phyloP scores from a whole-genome alignment of 2,797 vertebrate species.

The Pantherophis vulpinus region DNA sequence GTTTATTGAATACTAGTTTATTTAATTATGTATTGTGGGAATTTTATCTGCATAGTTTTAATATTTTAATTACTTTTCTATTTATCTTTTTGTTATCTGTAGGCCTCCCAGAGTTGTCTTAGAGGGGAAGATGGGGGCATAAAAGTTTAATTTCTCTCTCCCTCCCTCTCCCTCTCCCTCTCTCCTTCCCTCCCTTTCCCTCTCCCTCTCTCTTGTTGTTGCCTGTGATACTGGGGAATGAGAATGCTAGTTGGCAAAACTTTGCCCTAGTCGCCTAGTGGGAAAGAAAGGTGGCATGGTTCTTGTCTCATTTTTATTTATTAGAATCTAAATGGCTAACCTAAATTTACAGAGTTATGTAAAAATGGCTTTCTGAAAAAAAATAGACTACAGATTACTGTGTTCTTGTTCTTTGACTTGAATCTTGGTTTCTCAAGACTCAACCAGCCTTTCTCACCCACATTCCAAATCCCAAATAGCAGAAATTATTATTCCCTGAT shows the following conservation, averaged over 20 bases:
- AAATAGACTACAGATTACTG: not conserved
- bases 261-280: not conserved
- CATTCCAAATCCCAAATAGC: too few species aligned
- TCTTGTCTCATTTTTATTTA: not conserved
- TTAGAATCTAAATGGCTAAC: not conserved
- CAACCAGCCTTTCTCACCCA: too few species aligned
- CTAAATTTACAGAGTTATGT: not conserved
- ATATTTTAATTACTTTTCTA: not conserved
- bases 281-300: too few species aligned
- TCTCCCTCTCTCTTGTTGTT: too few species aligned
- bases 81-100: not conserved
- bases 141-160: not conserved
- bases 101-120: not conserved
- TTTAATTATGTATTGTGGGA: not conserved
- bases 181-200: not conserved
- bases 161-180: fast-evolving
- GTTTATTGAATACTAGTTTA: not conserved
- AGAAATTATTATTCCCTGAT: too few species aligned
- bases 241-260: not conserved
- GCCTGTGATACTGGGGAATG: not conserved
- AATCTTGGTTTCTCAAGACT: too few species aligned
- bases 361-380: not conserved
- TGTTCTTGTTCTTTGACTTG: too few species aligned
- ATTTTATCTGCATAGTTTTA: not conserved
- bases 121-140: not conserved